Conservation (phyloP, 2,888 invertebrate genomes). For the Laspeyria flexula region DNA sequence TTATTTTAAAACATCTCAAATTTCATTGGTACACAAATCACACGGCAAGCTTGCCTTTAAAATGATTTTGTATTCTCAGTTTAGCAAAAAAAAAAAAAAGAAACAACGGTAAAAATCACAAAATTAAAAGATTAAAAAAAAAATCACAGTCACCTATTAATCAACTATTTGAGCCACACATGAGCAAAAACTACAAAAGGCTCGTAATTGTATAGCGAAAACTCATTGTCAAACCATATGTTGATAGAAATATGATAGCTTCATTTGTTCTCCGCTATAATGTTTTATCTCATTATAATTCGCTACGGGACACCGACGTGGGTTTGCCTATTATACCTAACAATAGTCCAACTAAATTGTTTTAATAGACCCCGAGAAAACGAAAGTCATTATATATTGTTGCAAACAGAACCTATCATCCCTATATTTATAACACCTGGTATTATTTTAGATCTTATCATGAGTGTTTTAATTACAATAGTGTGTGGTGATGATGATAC, state of each 20-base stretch:
- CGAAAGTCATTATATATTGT: conserved; percentile 79
- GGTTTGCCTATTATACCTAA: conserved; percentile 72
- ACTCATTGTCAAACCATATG: conserved; percentile 65
- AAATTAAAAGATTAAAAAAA: conserved; percentile 5
- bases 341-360: conserved; percentile 81
- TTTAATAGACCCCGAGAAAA: conserved; percentile 76
- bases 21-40: conserved; percentile 4
- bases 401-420: conserved; percentile 64
- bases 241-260: conserved; percentile 77
- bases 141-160: conserved; percentile 21
- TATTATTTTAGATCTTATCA: conserved; percentile 71
- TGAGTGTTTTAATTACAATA: conserved; percentile 68
- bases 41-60: background rate
- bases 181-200: conserved; percentile 46
- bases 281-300: conserved; percentile 79
- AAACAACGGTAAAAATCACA: background rate
- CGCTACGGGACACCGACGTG: conserved; percentile 73
- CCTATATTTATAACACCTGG: conserved; percentile 70
- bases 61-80: background rate
- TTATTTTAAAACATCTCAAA: conserved; percentile 31
- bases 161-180: conserved; percentile 33
- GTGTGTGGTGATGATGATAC: conserved; percentile 43
- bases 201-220: conserved; percentile 49
- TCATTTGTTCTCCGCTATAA: conserved; percentile 74
- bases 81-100: background rate